Conservation (phyloP, 1,140 invertebrate species). For the Scaptodrosophila lebanonensis region DNA sequence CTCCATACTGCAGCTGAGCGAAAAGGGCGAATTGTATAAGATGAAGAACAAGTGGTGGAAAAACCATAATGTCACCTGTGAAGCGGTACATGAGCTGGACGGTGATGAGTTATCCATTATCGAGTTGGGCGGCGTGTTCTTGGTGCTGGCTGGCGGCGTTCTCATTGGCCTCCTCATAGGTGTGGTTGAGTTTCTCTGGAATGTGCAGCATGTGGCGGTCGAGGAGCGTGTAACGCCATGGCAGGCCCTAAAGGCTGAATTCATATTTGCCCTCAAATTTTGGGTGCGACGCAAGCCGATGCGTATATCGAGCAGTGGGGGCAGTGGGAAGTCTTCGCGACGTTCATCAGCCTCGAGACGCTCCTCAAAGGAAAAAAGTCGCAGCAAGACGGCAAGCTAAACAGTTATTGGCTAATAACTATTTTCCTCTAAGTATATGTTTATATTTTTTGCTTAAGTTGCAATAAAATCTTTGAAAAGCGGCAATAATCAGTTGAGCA, state of each 20-base stretch:
- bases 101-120: slow-evolving; percentile 79
- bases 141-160: slow-evolving; percentile 83
- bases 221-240: slow-evolving; percentile 83
- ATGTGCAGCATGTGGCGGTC: slow-evolving; percentile 86
- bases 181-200: slow-evolving; percentile 90
- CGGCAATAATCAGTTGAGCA: not conserved
- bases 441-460: slow-evolving; percentile 5
- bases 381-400: slow-evolving; percentile 53
- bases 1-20: slow-evolving; percentile 88
- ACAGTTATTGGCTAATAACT: no score
- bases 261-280: slow-evolving; percentile 82
- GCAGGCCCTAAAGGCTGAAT: slow-evolving; percentile 82
- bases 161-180: slow-evolving; percentile 82
- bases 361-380: slow-evolving; percentile 55
- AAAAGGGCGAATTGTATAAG: slow-evolving; percentile 85
- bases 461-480: no score
- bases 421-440: no score
- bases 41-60: slow-evolving; percentile 95
- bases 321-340: slow-evolving; percentile 62
- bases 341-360: slow-evolving; percentile 60
- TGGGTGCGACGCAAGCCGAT: slow-evolving; percentile 83
- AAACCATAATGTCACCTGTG: slow-evolving; percentile 77
- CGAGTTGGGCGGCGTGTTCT: slow-evolving; percentile 86
- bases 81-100: slow-evolving; percentile 48
- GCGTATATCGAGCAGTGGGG: slow-evolving; percentile 64